These are phyloP conservation scores for Scaptomyza montana DNA, from an alignment of 1,140 invertebrate genomes.

Conservation along the genomic window DNA sequence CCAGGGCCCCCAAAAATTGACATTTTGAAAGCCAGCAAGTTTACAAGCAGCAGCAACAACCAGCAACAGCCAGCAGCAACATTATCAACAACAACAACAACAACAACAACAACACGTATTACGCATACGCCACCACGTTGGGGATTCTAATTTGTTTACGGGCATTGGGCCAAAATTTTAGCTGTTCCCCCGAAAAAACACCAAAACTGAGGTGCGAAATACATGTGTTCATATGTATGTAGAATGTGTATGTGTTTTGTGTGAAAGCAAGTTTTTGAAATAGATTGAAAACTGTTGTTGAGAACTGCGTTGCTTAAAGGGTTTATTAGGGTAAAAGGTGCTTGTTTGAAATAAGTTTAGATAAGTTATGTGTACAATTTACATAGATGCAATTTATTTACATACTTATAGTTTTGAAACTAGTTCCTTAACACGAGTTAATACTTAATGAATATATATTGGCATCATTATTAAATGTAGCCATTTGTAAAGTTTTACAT, in stretches of 20 bases:
- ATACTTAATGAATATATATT: neutral
- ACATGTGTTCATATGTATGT: slow-evolving; percentile 6
- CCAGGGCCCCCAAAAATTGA: slow-evolving; percentile 51
- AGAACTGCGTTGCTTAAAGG: slow-evolving; percentile 26
- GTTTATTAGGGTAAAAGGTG: slow-evolving; percentile 9
- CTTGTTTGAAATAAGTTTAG: slow-evolving; percentile 3
- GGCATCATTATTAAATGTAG: neutral
- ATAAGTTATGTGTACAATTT: neutral
- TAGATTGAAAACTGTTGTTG: slow-evolving; percentile 52
- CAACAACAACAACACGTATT: slow-evolving; percentile 52
- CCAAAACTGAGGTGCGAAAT: slow-evolving; percentile 34
- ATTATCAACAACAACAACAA: slow-evolving; percentile 41
- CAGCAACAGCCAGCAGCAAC: slow-evolving; percentile 23
- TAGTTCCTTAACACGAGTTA: neutral
- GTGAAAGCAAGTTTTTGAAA: slow-evolving; percentile 16
- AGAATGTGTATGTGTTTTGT: neutral
- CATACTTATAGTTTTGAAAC: neutral
- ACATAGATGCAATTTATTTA: neutral
- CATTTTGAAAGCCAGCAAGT: slow-evolving; percentile 71
- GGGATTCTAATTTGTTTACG: slow-evolving; percentile 69
- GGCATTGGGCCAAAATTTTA: slow-evolving; percentile 51
- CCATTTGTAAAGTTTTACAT: neutral
- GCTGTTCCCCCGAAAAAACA: slow-evolving; percentile 23
- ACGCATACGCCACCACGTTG: slow-evolving; percentile 65
- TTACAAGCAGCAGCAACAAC: slow-evolving; percentile 55